Percentiles rank a stretch among this genome's conserved stretches.
Evolutionary conservation across 2,113 vertebrate genomes (phyloP).

Genomic region (Empidonax traillii): DNA sequence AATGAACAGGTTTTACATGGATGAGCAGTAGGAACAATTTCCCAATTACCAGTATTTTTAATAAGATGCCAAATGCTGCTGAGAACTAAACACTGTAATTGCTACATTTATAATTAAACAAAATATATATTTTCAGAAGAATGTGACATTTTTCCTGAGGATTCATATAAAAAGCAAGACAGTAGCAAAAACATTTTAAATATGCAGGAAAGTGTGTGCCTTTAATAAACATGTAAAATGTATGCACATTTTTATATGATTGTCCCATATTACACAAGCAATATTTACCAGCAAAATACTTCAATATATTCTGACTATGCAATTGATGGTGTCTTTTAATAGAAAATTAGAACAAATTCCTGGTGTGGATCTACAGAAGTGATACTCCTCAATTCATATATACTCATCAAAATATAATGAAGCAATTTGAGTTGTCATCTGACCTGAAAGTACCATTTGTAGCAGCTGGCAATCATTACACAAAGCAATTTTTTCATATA

Average conservation of each 20-base stretch:
- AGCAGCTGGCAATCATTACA: background rate
- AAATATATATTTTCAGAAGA: background rate
- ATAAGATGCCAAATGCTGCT: background rate
- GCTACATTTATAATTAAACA: background rate
- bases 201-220: background rate
- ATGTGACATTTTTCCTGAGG: background rate
- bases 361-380: background rate
- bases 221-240: background rate
- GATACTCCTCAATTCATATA: background rate
- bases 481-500: background rate
- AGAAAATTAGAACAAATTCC: background rate
- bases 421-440: background rate
- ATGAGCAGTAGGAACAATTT: background rate
- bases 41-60: background rate
- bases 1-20: background rate
- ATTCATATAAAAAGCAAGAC: background rate
- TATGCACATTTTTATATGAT: background rate
- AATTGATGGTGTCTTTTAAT: background rate
- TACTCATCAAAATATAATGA: background rate
- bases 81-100: background rate
- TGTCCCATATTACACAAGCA: background rate
- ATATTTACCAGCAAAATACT: background rate
- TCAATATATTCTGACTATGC: background rate
- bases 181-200: background rate
- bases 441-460: background rate